Conservation (phyloP, 2,113 vertebrate genomes). For the Sprattus sprattus region DNA sequence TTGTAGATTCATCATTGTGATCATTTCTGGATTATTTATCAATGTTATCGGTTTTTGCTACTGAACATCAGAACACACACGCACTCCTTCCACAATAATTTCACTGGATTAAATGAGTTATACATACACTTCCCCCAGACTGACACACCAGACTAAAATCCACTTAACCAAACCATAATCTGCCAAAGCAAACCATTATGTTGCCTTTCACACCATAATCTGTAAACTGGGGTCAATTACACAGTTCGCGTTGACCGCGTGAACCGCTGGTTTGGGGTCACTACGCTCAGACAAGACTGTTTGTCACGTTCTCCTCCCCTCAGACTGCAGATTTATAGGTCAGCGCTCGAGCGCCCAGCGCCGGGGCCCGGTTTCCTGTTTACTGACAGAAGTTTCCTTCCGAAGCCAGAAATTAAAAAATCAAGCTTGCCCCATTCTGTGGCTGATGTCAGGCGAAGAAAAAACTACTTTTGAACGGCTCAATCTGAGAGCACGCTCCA, state of each 20-base stretch:
- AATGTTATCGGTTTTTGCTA: not conserved
- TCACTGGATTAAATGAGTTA: not conserved
- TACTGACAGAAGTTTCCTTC: not conserved
- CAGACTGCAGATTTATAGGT: not conserved
- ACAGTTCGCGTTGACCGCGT: not conserved
- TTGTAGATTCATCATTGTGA: not conserved
- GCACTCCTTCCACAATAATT: not conserved
- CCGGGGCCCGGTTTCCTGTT: conserved; percentile 18
- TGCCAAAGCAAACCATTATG: not conserved
- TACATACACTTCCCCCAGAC: not conserved
- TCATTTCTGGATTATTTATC: not conserved
- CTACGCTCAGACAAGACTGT: not conserved
- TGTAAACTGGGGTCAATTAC: conserved; percentile 11
- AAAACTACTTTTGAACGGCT: not conserved
- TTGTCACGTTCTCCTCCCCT: not conserved
- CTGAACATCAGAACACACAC: not conserved
- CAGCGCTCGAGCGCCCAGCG: not conserved
- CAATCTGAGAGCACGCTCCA: not conserved
- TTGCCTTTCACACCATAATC: not conserved
- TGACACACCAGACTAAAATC: not conserved
- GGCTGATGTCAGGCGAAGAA: not conserved
- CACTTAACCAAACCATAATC: not conserved
- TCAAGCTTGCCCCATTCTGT: not conserved
- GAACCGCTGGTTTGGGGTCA: not conserved
- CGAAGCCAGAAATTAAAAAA: conserved; percentile 14